Evolutionary conservation across 2,888 invertebrate genomes (phyloP).

Genomic region (Seira sanloemensis): DNA sequence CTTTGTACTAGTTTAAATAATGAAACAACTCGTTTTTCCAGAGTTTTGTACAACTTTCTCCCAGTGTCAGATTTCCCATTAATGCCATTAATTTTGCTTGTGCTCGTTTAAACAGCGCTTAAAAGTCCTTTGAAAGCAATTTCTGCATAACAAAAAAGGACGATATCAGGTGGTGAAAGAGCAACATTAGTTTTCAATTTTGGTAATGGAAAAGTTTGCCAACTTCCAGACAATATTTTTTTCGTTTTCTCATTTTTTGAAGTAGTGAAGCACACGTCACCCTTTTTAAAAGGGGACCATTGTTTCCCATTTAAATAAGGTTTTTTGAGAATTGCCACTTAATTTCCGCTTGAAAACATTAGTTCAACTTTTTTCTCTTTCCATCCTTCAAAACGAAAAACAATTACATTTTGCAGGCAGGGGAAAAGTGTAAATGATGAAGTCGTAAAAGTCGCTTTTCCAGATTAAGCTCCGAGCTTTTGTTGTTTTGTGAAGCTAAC

Average conservation of each 20-base stretch:
- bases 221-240: neutral
- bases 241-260: neutral
- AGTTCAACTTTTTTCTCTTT: neutral
- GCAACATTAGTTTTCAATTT: conserved; percentile 21
- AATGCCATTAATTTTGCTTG: neutral
- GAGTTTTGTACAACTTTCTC: neutral
- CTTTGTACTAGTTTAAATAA: too few species aligned
- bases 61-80: neutral
- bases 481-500: neutral
- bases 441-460: too few species aligned
- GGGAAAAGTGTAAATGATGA: neutral
- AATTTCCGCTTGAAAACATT: neutral
- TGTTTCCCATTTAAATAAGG: neutral
- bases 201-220: conserved; percentile 34
- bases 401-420: neutral
- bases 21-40: too few species aligned
- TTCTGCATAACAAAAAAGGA: neutral
- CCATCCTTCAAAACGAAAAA: neutral
- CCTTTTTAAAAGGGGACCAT: too few species aligned
- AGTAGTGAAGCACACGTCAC: neutral
- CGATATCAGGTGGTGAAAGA: neutral
- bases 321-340: neutral
- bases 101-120: neutral
- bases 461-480: neutral
- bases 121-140: neutral